Evolutionary conservation across 2,113 vertebrate species (phyloP).

Genomic region (Panthera leo): DNA sequence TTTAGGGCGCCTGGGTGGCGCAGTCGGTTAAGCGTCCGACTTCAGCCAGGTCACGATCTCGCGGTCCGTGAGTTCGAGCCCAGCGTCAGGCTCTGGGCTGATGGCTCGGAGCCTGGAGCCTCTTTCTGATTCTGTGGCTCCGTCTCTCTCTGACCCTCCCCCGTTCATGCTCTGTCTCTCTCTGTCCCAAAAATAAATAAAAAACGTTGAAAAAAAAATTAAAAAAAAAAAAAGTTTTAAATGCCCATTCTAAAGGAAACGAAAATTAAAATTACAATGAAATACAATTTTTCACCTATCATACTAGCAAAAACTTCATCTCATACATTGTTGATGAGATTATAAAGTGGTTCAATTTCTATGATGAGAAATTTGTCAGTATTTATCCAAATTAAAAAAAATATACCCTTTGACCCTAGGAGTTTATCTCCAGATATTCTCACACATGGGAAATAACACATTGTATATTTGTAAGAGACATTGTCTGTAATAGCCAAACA

Average conservation of each 20-base stretch:
- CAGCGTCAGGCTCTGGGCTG: too few species aligned
- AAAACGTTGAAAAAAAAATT: too few species aligned
- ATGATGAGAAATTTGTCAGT: not conserved
- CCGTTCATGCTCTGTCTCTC: too few species aligned
- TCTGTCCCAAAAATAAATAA: too few species aligned
- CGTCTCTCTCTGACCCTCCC: too few species aligned
- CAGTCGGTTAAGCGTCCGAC: too few species aligned
- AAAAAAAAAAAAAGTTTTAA: not conserved
- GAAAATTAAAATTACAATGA: not conserved
- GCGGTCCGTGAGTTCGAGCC: too few species aligned
- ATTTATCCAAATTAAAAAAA: not conserved
- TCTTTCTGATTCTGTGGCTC: too few species aligned
- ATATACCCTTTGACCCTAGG: not conserved
- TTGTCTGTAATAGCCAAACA: not conserved
- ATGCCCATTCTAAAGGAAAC: slow-evolving; percentile 13
- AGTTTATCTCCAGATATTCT: not conserved
- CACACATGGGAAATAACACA: not conserved
- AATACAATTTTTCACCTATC: not conserved
- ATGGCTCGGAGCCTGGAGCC: too few species aligned
- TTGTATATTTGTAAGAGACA: not conserved
- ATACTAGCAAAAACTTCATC: not conserved
- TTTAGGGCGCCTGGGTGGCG: not conserved
- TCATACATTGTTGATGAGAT: not conserved
- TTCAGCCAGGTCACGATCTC: too few species aligned
- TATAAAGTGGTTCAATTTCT: slow-evolving; percentile 9